Evolutionary conservation across 2,888 invertebrate genomes (phyloP), one percentile per base, ranked within the genome.

Genomic region (Scelioninae gen. 1): DNA sequence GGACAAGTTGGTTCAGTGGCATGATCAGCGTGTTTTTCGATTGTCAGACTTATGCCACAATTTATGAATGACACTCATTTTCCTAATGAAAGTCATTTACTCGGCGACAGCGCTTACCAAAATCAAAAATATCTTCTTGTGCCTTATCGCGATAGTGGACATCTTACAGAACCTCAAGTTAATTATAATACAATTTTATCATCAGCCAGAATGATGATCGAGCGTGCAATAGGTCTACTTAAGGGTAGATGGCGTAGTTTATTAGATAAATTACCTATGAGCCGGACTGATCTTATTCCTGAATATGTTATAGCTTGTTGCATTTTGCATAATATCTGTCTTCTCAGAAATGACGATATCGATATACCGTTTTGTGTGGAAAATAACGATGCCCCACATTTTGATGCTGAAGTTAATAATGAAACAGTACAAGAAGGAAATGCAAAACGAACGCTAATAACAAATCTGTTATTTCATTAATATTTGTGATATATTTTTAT

Each of bases 11-110:
- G 82, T 23, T 77, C 77, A 4, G 38, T 53, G 5, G n/a, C 72
- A 72, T 49, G 82, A 82, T 49, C 53, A 66, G 7, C 51, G 72
- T 4, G 72, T 77, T 5, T 77, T 75, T 75, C 16, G 53, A 0
- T 63, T 71, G 31, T 77, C 77, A 40, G 65, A 60, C 11, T 47
- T 82, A 13, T n/a, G n/a, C 9, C 23, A 0, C 13, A 58, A 13
- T 5, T 7, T 8, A 51, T 71, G 6, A 29, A 58, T 11, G 15
- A 60, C 38, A 7, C 38, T 3, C 34, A 49, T n/a, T 7, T 9
- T 16, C 62, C 72, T 9, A 45, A n/a, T 4, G 11, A 51, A 8
- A 51, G 15, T 34, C 56, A 75, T 55, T 38, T 75, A 0, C 11
- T 75, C 11, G 75, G 32, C 0, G 75, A 75, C 45, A 56, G 65